Evolutionary conservation across 92 coral and sea anemone genomes (phyloP).

Genomic region (Epizoanthus illoricatus): DNA sequence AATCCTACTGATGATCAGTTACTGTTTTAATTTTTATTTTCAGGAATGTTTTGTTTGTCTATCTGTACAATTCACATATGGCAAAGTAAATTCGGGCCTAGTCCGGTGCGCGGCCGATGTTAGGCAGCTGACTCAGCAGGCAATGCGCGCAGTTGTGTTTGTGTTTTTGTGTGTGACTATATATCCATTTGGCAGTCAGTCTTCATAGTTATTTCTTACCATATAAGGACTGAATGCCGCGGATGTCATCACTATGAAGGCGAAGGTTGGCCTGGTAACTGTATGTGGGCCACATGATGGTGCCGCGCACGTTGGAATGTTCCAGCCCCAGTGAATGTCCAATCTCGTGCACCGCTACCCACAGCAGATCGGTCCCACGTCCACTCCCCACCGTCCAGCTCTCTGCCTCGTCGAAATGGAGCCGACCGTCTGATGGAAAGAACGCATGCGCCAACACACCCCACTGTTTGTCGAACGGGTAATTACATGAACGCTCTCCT

Average conservation of each 20-base stretch:
- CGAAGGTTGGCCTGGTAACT: constrained; percentile 66
- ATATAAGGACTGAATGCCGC: constrained; percentile 73
- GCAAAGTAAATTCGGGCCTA: too few relatives aligned
- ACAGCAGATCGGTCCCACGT: constrained; percentile 72
- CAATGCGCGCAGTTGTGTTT: too few relatives aligned
- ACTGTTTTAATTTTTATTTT: too few relatives aligned
- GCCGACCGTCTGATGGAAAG: constrained; percentile 81
- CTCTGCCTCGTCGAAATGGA: constrained; percentile 90
- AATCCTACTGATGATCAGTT: too few relatives aligned
- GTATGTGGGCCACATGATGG: constrained; percentile 89
- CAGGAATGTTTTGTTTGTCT: too few relatives aligned
- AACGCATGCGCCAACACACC: constrained; percentile 82
- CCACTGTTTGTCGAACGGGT: constrained; percentile 80
- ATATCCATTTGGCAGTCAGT: neutral
- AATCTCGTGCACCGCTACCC: constrained; percentile 93
- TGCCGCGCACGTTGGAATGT: constrained; percentile 73
- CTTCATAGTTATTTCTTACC: constrained; percentile 43
- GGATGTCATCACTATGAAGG: constrained; percentile 69
- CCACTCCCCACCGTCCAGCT: constrained; percentile 63
- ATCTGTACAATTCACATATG: too few relatives aligned
- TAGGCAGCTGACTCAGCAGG: too few relatives aligned
- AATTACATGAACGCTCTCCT: constrained; percentile 57
- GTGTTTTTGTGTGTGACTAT: neutral
- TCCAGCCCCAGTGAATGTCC: constrained; percentile 83
- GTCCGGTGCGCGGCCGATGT: too few relatives aligned